Percentiles rank a stretch among this genome's conserved stretches.
These are phyloP conservation scores for Zapus hudsonius DNA, from an alignment of 2,113 vertebrate species.

Conservation along the genomic window DNA sequence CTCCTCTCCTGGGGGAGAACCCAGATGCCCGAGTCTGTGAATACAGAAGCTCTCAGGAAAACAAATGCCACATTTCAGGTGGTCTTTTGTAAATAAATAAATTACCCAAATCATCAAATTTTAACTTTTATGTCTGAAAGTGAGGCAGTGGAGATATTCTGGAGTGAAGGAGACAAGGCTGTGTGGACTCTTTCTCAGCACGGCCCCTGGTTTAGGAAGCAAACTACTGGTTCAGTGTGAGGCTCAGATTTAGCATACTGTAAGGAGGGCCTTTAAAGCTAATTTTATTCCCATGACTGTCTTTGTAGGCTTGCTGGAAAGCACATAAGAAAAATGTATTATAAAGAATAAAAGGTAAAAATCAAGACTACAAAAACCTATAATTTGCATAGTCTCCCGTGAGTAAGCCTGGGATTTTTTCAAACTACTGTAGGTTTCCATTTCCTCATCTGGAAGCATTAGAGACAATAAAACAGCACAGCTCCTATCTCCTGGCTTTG, in stretches of 20 bases:
- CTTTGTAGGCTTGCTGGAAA: not conserved
- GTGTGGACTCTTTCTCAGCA: not conserved
- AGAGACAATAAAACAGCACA: not conserved
- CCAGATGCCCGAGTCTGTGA: conserved; percentile 34
- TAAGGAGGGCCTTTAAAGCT: not conserved
- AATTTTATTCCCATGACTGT: not conserved
- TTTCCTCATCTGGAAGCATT: not conserved
- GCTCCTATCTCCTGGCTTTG: conserved; percentile 4
- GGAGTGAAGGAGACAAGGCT: too few species aligned
- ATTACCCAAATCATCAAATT: too few species aligned
- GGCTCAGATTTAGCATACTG: not conserved
- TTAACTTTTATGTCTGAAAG: too few species aligned
- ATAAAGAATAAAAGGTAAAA: not conserved
- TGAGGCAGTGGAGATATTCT: too few species aligned
- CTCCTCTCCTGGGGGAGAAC: not conserved
- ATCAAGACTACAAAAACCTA: not conserved
- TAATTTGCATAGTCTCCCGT: not conserved
- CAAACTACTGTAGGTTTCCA: conserved; percentile 6
- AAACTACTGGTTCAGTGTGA: not conserved
- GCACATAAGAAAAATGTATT: not conserved
- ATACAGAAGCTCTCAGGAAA: conserved; percentile 78
- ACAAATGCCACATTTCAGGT: conserved; percentile 67
- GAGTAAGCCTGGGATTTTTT: not conserved
- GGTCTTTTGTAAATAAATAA: too few species aligned
- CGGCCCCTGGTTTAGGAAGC: not conserved